phyloP scores from a whole-genome alignment of 2,888 invertebrate genomes.

The Parelbella ahira region DNA sequence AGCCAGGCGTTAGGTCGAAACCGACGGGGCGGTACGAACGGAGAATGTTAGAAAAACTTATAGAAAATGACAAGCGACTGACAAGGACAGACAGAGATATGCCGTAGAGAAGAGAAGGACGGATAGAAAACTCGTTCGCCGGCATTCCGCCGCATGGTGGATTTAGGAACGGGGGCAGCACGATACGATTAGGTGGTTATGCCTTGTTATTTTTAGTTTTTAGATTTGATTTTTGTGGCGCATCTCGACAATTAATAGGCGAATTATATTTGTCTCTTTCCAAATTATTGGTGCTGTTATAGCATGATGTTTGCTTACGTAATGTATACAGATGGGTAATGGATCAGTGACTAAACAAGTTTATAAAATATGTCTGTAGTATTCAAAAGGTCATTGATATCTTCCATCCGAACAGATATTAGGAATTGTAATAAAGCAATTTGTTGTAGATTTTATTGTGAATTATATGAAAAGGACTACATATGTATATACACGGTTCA shows the following conservation, averaged over 20 bases:
- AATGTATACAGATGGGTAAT: no score
- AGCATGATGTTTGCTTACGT: no score
- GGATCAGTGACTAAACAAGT: no score
- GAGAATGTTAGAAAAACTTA: slow-evolving; percentile 79
- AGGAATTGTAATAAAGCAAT: no score
- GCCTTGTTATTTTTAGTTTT: slow-evolving; percentile 68
- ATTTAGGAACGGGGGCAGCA: slow-evolving; percentile 80
- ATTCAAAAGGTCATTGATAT: no score
- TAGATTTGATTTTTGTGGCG: slow-evolving; percentile 35
- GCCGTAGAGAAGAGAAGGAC: slow-evolving; percentile 66
- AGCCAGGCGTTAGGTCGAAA: slow-evolving; percentile 68
- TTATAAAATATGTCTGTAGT: no score
- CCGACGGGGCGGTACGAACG: slow-evolving; percentile 63
- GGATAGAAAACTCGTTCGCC: slow-evolving; percentile 76
- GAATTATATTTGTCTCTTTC: slow-evolving; percentile 1
- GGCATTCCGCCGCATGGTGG: slow-evolving; percentile 77
- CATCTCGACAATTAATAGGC: slow-evolving; percentile 10
- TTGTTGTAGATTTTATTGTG: no score
- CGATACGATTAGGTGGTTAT: slow-evolving; percentile 76
- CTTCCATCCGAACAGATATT: no score
- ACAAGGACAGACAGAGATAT: slow-evolving; percentile 63
- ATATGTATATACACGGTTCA: no score
- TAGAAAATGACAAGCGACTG: slow-evolving; percentile 78
- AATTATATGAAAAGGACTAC: no score
- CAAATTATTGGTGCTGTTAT: no score